phyloP scores from a whole-genome alignment of 2,888 invertebrate genomes.

The Drosophila neonasuta region DNA sequence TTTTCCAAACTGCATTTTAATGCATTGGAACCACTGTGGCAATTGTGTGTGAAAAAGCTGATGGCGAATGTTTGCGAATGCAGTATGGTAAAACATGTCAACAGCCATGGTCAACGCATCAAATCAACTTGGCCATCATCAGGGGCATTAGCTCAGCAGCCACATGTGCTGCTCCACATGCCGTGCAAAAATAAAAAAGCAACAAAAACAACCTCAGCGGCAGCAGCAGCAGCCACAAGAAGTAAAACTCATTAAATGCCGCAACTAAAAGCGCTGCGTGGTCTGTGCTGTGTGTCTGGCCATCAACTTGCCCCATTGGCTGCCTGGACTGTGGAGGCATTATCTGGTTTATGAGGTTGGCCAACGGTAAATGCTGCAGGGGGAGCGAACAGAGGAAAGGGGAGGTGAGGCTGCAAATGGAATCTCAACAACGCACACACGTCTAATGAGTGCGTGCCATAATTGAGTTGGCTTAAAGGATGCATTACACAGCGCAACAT shows the following conservation, averaged over 20 bases:
- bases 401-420: slow-evolving; percentile 4
- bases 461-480: slow-evolving; percentile 51
- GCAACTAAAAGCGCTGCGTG: slow-evolving; percentile 11
- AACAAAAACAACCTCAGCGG: background rate
- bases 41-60: slow-evolving; percentile 10
- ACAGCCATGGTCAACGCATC: slow-evolving; percentile 21
- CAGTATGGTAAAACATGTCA: slow-evolving; percentile 30
- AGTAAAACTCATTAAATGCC: slow-evolving; percentile 50
- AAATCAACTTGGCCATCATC: slow-evolving; percentile 33
- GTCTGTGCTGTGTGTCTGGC: background rate
- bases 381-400: background rate
- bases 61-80: background rate
- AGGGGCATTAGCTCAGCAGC: slow-evolving; percentile 17
- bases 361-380: slow-evolving; percentile 59
- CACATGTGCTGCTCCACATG: slow-evolving; percentile 39
- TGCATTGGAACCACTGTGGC: slow-evolving; percentile 13
- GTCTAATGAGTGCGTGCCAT: slow-evolving; percentile 57
- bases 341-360: slow-evolving; percentile 66
- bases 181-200: slow-evolving; percentile 20
- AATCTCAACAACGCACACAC: slow-evolving; percentile 29
- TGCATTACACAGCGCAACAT: slow-evolving; percentile 26
- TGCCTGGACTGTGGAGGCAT: slow-evolving; percentile 18
- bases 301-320: background rate
- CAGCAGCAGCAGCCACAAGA: slow-evolving; percentile 13
- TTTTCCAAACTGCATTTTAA: too few relatives aligned